Evolutionary conservation across 1,140 invertebrate species (phyloP).

Genomic region (Drosophila simulans): DNA sequence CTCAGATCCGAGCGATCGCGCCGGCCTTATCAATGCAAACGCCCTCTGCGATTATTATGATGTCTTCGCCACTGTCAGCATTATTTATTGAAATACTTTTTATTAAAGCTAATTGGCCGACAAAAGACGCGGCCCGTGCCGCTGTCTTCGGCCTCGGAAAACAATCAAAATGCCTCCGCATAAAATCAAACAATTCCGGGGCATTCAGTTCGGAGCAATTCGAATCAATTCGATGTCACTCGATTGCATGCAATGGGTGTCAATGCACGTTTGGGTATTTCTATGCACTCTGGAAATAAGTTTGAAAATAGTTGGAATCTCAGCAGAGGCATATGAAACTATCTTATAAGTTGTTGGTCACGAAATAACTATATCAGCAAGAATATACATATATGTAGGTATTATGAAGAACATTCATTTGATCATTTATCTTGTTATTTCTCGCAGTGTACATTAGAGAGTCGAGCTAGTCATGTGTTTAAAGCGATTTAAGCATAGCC

Average conservation of each 20-base stretch:
- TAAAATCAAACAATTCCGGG: slow-evolving; percentile 60
- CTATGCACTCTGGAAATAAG: slow-evolving; percentile 31
- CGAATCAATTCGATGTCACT: slow-evolving; percentile 40
- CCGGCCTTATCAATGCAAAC: slow-evolving; percentile 70
- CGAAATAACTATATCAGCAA: no score
- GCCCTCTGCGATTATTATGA: slow-evolving; percentile 39
- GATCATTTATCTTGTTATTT: neutral
- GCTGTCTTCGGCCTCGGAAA: slow-evolving; percentile 1
- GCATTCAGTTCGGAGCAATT: slow-evolving; percentile 55
- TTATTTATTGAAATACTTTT: slow-evolving; percentile 76
- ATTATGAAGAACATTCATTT: no score
- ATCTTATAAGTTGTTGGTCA: no score
- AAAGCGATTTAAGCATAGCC: slow-evolving; percentile 62
- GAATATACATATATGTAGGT: no score
- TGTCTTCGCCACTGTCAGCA: slow-evolving; percentile 38
- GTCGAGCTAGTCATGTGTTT: slow-evolving; percentile 49
- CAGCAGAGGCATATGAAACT: no score
- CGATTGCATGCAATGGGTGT: slow-evolving; percentile 59
- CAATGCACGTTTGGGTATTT: slow-evolving; percentile 61
- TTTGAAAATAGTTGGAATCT: neutral
- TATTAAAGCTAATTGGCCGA: slow-evolving; percentile 79
- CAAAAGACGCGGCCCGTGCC: slow-evolving; percentile 60
- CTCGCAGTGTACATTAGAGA: slow-evolving; percentile 22
- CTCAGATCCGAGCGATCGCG: slow-evolving; percentile 50
- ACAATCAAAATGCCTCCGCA: slow-evolving; percentile 75